Evolutionary conservation across 2,113 vertebrate species (phyloP), one percentile per base, ranked within the genome.

Genomic region (Sprattus sprattus): DNA sequence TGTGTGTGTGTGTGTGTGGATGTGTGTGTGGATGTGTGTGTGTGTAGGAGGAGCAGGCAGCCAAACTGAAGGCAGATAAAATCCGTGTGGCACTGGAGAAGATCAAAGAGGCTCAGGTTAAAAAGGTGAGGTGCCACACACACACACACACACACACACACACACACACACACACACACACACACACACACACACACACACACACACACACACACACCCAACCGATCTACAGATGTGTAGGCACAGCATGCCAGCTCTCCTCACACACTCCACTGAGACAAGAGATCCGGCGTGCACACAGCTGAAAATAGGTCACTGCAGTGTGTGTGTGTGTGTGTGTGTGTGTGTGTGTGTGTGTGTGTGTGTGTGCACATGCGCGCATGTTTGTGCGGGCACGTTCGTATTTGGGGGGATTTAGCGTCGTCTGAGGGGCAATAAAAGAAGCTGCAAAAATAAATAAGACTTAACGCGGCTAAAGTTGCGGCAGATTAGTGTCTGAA

Each of bases 101-200:
- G 94, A 99, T 99, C 95, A 99, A 99, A 93, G 98, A 99, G 92
- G 98, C 98, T 18, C 98, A 99, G 94, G 97, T 99, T 82, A 99
- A 99, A 96, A 99, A 99, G 97, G 98, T 99, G 91, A 47, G 82
- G 57, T 28, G 3, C 6, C 15, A 11, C 78, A 32, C 52, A 67
- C 6, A 22, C 52, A 44, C 82, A 67, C 81, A 83, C 71, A 60
- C 3, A 64, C 83, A 85, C 57, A 1, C n/a, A 60, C 57, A 84
- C 44, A 81, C 50, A 83, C 84, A 81, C 81, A 64, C 44, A 39
- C 13, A 32, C 64, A 81, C 78, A 71, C 32, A n/a, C 60, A 80
- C 60, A 15, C 49, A 81, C 82, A 28, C 60, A 78, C 6, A 20
- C 50, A 45, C 82, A 81, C 81, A 83, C 75, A 60, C 3, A 64